phyloP scores from a whole-genome alignment of 64 coral and sea anemone species.

The Montipora cactus region DNA sequence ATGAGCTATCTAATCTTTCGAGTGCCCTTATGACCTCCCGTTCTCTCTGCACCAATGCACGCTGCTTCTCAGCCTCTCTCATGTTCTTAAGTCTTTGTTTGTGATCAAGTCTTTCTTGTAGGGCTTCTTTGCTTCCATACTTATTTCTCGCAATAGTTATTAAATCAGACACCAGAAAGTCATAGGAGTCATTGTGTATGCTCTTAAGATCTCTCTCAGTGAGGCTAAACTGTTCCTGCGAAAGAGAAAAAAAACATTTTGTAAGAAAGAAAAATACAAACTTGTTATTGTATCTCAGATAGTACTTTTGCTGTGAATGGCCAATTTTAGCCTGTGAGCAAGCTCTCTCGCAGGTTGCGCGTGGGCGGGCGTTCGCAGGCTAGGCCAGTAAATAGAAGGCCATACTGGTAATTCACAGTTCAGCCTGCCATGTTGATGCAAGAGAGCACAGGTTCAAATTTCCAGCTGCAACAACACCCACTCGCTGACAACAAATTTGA shows the following conservation, averaged over 20 bases:
- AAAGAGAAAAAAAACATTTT: not conserved
- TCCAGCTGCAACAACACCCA: too few relatives aligned
- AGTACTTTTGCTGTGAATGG: too few relatives aligned
- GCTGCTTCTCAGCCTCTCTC: constrained; percentile 96
- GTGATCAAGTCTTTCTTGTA: constrained; percentile 86
- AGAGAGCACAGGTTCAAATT: too few relatives aligned
- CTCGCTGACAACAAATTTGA: too few relatives aligned
- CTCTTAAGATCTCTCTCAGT: constrained; percentile 93
- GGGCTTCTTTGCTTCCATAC: constrained; percentile 86
- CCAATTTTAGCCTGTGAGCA: too few relatives aligned
- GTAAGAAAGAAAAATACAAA: not conserved
- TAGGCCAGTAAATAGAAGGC: too few relatives aligned
- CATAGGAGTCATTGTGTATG: constrained; percentile 94
- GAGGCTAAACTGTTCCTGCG: constrained; percentile 97
- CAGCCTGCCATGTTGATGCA: too few relatives aligned
- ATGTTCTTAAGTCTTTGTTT: constrained; percentile 81
- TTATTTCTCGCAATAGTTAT: constrained; percentile 92
- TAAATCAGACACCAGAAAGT: constrained; percentile 95
- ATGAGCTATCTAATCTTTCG: constrained; percentile 83
- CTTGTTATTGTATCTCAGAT: too few relatives aligned
- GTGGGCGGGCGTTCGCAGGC: too few relatives aligned
- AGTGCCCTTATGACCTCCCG: constrained; percentile 85
- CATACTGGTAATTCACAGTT: too few relatives aligned
- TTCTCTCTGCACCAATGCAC: constrained; percentile 86
- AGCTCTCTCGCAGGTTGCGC: too few relatives aligned